Evolutionary conservation across 2,797 vertebrate species (phyloP), one percentile per base, ranked within the genome.

Genomic region (Ctenopoma multispine): DNA sequence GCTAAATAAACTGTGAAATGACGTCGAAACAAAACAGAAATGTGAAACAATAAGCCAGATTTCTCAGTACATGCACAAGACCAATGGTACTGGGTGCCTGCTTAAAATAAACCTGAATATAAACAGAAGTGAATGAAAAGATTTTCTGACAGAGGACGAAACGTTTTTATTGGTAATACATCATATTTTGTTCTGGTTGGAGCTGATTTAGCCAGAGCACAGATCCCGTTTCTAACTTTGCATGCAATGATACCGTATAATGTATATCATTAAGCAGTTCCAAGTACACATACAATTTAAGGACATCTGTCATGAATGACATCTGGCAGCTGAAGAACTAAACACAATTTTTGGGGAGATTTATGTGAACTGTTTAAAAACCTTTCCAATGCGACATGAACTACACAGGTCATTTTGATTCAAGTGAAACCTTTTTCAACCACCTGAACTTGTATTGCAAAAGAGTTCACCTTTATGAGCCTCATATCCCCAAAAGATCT

Each of bases 1-100:
- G 63, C 53, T 75, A 63, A 54, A 40, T 61, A 85, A 84, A 84
- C 79, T 44, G 82, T 69, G 61, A 84, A 62, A 55, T 49, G 51
- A 79, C n/a, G 36, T 77, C 63, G 74, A 50, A 78, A 75, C 41
- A 6, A 75, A 73, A 58, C 31, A 63, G 21, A 66, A 47, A 46
- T 21, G 27, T 48, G 54, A 67, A 60, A 73, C 47, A 81, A 72
- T 44, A 63, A 67, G 56, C 11, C 24, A 1, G 36, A 56, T 62
- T 80, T 69, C 36, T 63, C 44, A 7, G 34, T 56, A 80, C 73
- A 79, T 0, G 43, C 38, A 43, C 34, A 29, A 24, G 61, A 73
- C 44, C 7, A 4, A 15, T 12, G 14, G 12, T 27, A 21, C 38
- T 75, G 43, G 20, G n/a, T 71, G 40, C 0, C 23, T n/a, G 15